Conservation (phyloP, 1,140 invertebrate genomes). For the Papilio machaon region DNA sequence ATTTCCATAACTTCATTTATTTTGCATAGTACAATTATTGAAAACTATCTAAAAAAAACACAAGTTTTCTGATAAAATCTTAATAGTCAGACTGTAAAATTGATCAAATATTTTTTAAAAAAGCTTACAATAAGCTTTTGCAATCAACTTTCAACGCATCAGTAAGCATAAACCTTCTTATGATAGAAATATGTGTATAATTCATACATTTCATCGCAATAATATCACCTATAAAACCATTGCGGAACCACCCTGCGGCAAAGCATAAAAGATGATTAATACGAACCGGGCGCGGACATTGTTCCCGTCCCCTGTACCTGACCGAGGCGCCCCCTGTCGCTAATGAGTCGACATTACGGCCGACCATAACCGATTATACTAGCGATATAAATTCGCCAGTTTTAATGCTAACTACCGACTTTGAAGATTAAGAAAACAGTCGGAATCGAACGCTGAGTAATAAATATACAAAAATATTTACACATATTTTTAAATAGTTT, state of each 20-base stretch:
- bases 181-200: neutral
- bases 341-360: constrained; percentile 68
- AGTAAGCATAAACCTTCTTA: neutral
- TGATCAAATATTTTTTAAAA: too few species aligned
- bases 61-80: too few species aligned
- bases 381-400: constrained; percentile 45
- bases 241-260: constrained; percentile 53
- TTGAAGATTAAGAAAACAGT: neutral
- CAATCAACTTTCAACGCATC: neutral
- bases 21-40: too few species aligned
- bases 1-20: too few species aligned
- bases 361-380: constrained; percentile 47
- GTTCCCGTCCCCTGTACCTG: constrained; percentile 65
- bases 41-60: too few species aligned
- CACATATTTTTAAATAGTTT: neutral
- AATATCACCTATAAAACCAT: neutral
- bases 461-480: neutral
- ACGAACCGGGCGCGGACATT: constrained; percentile 61
- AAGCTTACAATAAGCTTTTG: neutral
- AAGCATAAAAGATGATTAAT: constrained; percentile 71
- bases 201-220: constrained; percentile 4
- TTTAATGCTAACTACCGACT: constrained; percentile 40
- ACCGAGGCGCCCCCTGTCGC: constrained; percentile 62
- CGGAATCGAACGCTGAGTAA: neutral
- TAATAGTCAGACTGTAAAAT: too few species aligned